Base-by-base conservation (phyloP, 2,888 invertebrate species). In the Temnothorax unifasciatus region DNA sequence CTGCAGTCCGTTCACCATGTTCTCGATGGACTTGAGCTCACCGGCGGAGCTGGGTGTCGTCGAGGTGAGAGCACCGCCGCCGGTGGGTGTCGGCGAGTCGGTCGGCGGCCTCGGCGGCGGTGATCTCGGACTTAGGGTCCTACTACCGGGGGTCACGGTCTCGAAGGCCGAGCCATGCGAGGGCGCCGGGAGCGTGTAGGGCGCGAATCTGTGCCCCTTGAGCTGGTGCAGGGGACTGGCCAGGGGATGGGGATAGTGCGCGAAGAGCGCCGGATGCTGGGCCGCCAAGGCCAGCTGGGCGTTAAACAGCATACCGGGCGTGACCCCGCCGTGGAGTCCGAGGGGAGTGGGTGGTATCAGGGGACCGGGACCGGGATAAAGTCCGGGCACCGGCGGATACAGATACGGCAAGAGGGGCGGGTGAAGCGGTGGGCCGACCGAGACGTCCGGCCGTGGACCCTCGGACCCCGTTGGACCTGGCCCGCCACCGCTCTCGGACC, bases 1-100 rank as follows among this genome's bases (percentile, higher is more conserved):
- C 95, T 99, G 99, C 88, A 99, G 96, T 21, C 99, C 99, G 95
- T 99, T 99, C 91, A 99, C 98, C 99, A 99, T 99, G 95, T 99
- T 98, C 95, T 99, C 99, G 96, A 99, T 99, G 95, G 97, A 98
- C 95, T 99, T 99, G 91, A 99, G 96, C 95, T 99, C 99, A 87
- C 97, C 97, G 63, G 97, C 96, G 76, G 94, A 90, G 93, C 93
- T 79, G 13, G 79, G 59, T 2, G 79, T 79, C 93, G 95, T 85
- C 92, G 91, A 87, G 4, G 88, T 87, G 41, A 87, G 77, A 3
- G 86, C 84, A 75, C 96, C 95, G 87, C 95, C 95, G 86, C 95
- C 95, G 64, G 95, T 95, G 21, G 96, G 96, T 75, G 95, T 95
- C 38, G 96, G 96, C 4, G 96, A 95, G 92, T 96, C 94, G 90